Evolutionary conservation across 2,113 vertebrate genomes (phyloP).

Genomic region (Hirundichthys speculiger): DNA sequence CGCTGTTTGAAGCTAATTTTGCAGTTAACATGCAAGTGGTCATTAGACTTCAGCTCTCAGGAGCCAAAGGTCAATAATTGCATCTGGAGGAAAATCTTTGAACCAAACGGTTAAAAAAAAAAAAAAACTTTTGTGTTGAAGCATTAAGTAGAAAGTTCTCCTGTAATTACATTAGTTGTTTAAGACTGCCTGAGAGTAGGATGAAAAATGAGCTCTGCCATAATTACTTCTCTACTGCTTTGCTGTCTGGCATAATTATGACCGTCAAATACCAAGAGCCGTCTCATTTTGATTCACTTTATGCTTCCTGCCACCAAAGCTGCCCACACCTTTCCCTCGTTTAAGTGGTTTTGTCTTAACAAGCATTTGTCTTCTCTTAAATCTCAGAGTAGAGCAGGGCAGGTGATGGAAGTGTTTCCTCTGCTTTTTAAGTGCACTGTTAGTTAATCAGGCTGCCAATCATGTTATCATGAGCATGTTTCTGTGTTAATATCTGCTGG

Average conservation of each 20-base stretch:
- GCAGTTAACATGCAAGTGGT: constrained; percentile 80
- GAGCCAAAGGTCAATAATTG: constrained; percentile 82
- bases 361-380: constrained; percentile 33
- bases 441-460: not conserved
- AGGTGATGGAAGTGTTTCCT: constrained; percentile 4
- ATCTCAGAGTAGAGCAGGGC: constrained; percentile 9
- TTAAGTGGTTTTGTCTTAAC: constrained; percentile 24
- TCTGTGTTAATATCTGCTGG: too few relatives aligned
- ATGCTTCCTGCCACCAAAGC: constrained; percentile 20
- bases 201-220: constrained; percentile 71
- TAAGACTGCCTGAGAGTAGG: constrained; percentile 60
- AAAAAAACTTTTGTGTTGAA: constrained; percentile 67
- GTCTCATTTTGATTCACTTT: constrained; percentile 47
- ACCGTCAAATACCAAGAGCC: constrained; percentile 42
- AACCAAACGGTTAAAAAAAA: constrained; percentile 63
- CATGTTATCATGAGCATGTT: not conserved
- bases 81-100: constrained; percentile 75
- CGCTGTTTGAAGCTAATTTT: constrained; percentile 72
- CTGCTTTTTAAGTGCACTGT: not conserved
- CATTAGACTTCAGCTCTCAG: constrained; percentile 71
- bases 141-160: constrained; percentile 73
- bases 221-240: constrained; percentile 59
- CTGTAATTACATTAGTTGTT: constrained; percentile 78
- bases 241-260: constrained; percentile 59
- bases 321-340: constrained; percentile 20